Evolutionary conservation across 2,113 vertebrate species (phyloP).

Genomic region (Calypte anna): DNA sequence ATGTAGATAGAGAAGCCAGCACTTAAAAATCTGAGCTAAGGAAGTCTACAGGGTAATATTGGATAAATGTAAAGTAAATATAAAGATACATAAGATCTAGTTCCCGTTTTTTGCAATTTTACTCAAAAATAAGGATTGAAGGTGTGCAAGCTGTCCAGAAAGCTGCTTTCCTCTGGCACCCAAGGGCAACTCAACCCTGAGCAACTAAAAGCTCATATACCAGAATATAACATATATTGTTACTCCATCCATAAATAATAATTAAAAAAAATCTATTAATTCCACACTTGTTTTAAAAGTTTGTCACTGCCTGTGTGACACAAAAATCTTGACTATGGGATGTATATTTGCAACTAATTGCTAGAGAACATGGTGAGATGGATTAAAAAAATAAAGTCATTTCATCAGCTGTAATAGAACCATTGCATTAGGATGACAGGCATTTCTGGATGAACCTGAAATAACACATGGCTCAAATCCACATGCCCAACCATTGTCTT

Average conservation of each 20-base stretch:
- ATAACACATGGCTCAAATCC: constrained; percentile 52
- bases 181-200: not conserved
- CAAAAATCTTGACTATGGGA: not conserved
- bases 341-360: not conserved
- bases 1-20: not conserved
- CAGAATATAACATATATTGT: not conserved
- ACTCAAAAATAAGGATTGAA: not conserved
- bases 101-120: not conserved
- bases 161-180: not conserved
- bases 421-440: constrained; percentile 45
- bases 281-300: not conserved
- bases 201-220: not conserved
- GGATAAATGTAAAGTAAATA: not conserved
- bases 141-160: not conserved
- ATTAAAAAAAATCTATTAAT: not conserved
- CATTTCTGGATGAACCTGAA: constrained; percentile 59
- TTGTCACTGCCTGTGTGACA: not conserved
- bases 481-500: constrained; percentile 47
- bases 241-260: not conserved
- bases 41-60: not conserved
- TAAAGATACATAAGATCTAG: not conserved
- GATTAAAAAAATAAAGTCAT: constrained; percentile 68
- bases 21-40: not conserved
- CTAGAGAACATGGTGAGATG: constrained; percentile 19
- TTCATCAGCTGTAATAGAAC: constrained; percentile 67